phyloP scores from a whole-genome alignment of 1,140 invertebrate species.

The Campoletis sonorensis region DNA sequence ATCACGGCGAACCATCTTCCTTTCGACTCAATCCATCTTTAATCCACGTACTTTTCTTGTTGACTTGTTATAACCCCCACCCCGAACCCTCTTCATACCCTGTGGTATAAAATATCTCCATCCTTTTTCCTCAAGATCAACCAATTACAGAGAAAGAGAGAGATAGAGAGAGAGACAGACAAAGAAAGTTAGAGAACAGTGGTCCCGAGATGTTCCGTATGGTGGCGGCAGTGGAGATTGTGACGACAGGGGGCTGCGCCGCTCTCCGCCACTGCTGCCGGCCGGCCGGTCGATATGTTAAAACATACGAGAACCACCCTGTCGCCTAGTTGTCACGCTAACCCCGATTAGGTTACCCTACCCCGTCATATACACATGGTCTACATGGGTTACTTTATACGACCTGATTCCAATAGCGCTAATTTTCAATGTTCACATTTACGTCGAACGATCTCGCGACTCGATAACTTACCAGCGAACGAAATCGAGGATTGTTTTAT shows the following conservation, averaged over 20 bases:
- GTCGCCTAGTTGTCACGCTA: slow-evolving; percentile 68
- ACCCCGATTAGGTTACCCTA: slow-evolving; percentile 62
- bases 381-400: slow-evolving; percentile 21
- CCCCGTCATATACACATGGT: slow-evolving; percentile 1
- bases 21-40: slow-evolving; percentile 44
- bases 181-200: slow-evolving; percentile 7
- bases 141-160: not conserved
- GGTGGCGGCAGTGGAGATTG: slow-evolving; percentile 35
- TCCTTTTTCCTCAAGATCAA: not conserved
- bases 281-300: slow-evolving; percentile 60
- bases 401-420: slow-evolving; percentile 42
- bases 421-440: slow-evolving; percentile 40
- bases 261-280: slow-evolving; percentile 51
- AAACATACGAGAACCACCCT: slow-evolving; percentile 47
- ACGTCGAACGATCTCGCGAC: slow-evolving; percentile 18
- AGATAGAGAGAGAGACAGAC: too few relatives aligned
- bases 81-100: slow-evolving; percentile 32
- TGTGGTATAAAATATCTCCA: not conserved
- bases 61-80: slow-evolving; percentile 54
- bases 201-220: slow-evolving; percentile 19
- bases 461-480: slow-evolving; percentile 30
- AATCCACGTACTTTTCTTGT: slow-evolving; percentile 23
- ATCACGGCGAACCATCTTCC: slow-evolving; percentile 36
- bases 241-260: slow-evolving; percentile 55
- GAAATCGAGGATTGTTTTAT: not conserved